These are phyloP conservation scores for Apodemia mormo DNA, from an alignment of 2,888 invertebrate species.

Conservation along the genomic window DNA sequence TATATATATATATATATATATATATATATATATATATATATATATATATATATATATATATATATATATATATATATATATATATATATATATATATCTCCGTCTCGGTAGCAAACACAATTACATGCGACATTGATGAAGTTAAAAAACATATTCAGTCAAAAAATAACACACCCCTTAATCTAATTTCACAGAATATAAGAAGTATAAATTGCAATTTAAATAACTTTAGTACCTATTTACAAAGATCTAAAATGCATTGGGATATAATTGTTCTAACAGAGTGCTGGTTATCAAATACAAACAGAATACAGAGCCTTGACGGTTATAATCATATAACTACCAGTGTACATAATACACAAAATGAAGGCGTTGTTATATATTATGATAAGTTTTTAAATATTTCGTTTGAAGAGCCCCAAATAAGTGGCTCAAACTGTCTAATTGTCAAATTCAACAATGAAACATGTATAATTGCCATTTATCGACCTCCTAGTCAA, in stretches of 20 bases:
- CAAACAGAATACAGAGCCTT: not conserved
- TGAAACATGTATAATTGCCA: constrained; percentile 27
- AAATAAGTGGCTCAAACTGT: constrained; percentile 24
- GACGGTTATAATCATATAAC: not conserved
- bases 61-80: too few species aligned
- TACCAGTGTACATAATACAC: constrained; percentile 26
- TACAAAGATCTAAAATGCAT: constrained; percentile 1
- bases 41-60: too few species aligned
- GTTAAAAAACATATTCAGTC: not conserved
- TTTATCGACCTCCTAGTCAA: constrained; percentile 30
- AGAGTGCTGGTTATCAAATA: constrained; percentile 20
- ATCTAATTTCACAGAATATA: constrained; percentile 25
- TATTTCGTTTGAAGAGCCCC: constrained; percentile 28
- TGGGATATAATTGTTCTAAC: constrained; percentile 23
- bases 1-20: too few species aligned
- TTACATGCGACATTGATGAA: constrained; percentile 15
- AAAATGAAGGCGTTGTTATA: constrained; percentile 39
- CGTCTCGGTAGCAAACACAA: not conserved
- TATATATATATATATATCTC: too few species aligned
- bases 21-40: too few species aligned
- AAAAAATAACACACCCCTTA: not conserved
- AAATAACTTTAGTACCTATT: constrained; percentile 14
- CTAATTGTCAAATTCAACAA: constrained; percentile 24
- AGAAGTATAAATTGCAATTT: constrained; percentile 24
- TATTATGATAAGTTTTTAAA: constrained; percentile 30